phyloP scores from a whole-genome alignment of 2,797 vertebrate genomes.

The Notoglanidium macrostoma region DNA sequence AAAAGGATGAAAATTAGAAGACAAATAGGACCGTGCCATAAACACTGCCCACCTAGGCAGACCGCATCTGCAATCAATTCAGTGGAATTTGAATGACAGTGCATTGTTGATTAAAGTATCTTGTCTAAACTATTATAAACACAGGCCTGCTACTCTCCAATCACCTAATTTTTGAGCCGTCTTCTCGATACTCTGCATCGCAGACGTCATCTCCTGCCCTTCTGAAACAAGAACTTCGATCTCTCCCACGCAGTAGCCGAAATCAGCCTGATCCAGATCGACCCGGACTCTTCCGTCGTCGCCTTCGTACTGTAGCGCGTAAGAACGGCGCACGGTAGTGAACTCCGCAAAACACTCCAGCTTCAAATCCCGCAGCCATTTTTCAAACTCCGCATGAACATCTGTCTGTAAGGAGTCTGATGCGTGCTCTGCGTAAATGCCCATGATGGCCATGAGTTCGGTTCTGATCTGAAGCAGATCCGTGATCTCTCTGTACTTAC shows the following conservation, averaged over 20 bases:
- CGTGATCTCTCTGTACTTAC: constrained; percentile 76
- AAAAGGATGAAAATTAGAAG: neutral
- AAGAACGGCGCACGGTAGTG: constrained; percentile 72
- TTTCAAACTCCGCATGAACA: constrained; percentile 24
- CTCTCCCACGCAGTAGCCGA: constrained; percentile 78
- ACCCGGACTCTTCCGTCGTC: constrained; percentile 62
- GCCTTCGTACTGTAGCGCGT: constrained; percentile 63
- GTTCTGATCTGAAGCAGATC: constrained; percentile 69
- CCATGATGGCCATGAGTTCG: constrained; percentile 66
- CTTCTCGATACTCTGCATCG: constrained; percentile 71
- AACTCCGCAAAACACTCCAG: constrained; percentile 76
- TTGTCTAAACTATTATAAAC: neutral
- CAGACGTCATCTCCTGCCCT: constrained; percentile 67
- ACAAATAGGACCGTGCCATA: neutral
- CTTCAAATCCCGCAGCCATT: constrained; percentile 67
- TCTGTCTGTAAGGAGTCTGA: constrained; percentile 32
- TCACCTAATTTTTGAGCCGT: constrained; percentile 74
- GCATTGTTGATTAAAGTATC: neutral
- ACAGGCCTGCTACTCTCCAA: constrained; percentile 14
- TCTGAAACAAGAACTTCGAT: constrained; percentile 77
- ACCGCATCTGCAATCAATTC: neutral
- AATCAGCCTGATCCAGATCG: constrained; percentile 79
- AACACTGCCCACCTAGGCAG: neutral
- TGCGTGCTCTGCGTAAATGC: constrained; percentile 21
- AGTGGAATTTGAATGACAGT: neutral